Percentiles rank a stretch among this genome's conserved stretches.
phyloP scores from a whole-genome alignment of 2,113 vertebrate genomes.

The Pluvianellus socialis region DNA sequence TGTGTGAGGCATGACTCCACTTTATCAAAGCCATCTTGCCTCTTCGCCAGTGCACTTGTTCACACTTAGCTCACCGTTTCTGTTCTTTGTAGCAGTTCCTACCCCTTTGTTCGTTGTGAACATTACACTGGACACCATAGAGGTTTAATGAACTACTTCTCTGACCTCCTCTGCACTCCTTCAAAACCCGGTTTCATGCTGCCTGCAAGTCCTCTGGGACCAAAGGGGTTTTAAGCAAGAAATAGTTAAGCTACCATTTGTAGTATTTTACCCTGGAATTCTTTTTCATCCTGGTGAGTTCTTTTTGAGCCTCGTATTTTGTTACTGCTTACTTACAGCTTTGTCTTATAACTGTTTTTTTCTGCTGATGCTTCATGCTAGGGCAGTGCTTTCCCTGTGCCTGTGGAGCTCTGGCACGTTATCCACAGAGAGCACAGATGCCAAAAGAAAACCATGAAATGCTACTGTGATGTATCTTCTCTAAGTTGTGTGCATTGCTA shows the following conservation, averaged over 20 bases:
- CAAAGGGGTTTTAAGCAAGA: not conserved
- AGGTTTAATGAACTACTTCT: not conserved
- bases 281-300: not conserved
- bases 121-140: fast-evolving
- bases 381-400: not conserved
- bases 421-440: not conserved
- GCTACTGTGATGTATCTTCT: not conserved
- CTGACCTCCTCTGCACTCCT: not conserved
- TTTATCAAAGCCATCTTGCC: not conserved
- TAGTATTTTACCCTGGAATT: not conserved
- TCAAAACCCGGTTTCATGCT: not conserved
- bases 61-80: not conserved
- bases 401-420: not conserved
- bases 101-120: not conserved
- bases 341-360: not conserved
- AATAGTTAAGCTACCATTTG: not conserved
- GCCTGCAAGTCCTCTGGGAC: not conserved
- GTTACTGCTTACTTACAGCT: not conserved
- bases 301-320: not conserved
- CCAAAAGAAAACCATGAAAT: not conserved
- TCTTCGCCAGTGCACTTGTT: not conserved
- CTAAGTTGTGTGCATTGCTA: not conserved
- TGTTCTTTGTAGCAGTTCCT: not conserved
- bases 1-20: not conserved
- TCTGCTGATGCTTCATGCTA: not conserved